Base-by-base conservation (phyloP, 1,140 invertebrate genomes). In the Mesaphorura yosii region DNA sequence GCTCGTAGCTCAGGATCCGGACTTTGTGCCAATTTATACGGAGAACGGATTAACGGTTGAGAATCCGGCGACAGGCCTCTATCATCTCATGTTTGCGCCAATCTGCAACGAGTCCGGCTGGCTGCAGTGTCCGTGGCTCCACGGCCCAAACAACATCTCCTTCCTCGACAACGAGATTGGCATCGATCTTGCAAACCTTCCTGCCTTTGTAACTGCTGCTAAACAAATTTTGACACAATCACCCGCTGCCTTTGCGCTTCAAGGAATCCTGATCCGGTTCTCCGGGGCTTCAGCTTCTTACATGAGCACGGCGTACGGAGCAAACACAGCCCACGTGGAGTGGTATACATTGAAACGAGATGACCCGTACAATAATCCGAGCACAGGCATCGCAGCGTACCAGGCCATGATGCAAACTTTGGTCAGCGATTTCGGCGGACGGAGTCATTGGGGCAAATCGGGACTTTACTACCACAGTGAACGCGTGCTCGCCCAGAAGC, bases 361-460 rank as follows among this genome's bases (percentile, higher is more conserved):
- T 3, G n/a, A 46, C 26, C 5, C 5, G 5, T 52, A 52, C 31
- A 3, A 52, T 15, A 20, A 52, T 10, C 22, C 50, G 6, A 45
- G 10, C 4, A n/a, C 23, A 3, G 50, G 50, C 17, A 10, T 52
- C 5, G 40, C 50, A 20, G 50, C 50, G 20, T 52, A 48, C 20
- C 50, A 52, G 45, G 50, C 23, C 10, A 47, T 52, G 26, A 42
- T 48, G 25, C 50, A 52, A 47, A 19, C 34, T 3, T n/a, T 45
- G 6, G 28, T 52, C 6, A 41, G 40, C 17, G 6, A 14, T 7
- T 51, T 26, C 25, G 41, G 26, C 6, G 54, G 48, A 41, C 3
- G 48, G 22, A 4, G 48, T 28, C 55, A 52, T 52, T 52, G 49
- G 49, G 49, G 49, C 14, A 57, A 51, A 29, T 44, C 42, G 29